Conservation (phyloP, 2,888 invertebrate species). For the Cosmia pyralina region DNA sequence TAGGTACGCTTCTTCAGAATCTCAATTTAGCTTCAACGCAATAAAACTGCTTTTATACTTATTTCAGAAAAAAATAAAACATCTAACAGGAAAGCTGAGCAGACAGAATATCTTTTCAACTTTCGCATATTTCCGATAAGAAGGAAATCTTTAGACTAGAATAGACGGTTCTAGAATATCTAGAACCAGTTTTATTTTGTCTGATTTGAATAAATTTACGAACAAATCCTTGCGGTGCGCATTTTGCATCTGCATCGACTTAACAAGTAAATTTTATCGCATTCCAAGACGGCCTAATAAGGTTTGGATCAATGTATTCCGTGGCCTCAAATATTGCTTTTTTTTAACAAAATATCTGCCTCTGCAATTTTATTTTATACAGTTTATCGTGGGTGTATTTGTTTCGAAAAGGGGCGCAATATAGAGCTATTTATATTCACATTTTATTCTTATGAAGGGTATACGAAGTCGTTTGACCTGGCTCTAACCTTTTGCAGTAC, state of each 20-base stretch:
- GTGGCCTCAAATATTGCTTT: conserved; percentile 26
- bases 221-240: conserved; percentile 53
- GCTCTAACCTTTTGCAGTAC: conserved; percentile 60
- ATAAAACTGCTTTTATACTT: conserved; percentile 4
- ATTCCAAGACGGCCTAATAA: conserved; percentile 33
- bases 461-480: conserved; percentile 40
- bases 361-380: conserved; percentile 18
- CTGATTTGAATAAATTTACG: conserved; percentile 66
- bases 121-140: conserved; percentile 11
- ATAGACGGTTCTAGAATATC: conserved; percentile 37
- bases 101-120: conserved; percentile 21
- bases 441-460: conserved; percentile 51
- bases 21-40: conserved; percentile 17
- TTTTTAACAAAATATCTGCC: conserved; percentile 18
- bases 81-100: conserved; percentile 8
- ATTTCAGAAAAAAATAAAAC: conserved; percentile 1
- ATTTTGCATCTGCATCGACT: conserved; percentile 34
- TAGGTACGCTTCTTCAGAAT: neutral
- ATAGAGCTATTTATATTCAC: conserved; percentile 30
- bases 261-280: conserved; percentile 45
- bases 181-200: conserved; percentile 38
- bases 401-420: conserved; percentile 30
- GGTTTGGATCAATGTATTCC: conserved; percentile 50
- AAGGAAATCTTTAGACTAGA: conserved; percentile 12
- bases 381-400: conserved; percentile 22